These are phyloP conservation scores for Euphonia xanthogaster DNA, from an alignment of 2,797 vertebrate species.

Conservation along the genomic window DNA sequence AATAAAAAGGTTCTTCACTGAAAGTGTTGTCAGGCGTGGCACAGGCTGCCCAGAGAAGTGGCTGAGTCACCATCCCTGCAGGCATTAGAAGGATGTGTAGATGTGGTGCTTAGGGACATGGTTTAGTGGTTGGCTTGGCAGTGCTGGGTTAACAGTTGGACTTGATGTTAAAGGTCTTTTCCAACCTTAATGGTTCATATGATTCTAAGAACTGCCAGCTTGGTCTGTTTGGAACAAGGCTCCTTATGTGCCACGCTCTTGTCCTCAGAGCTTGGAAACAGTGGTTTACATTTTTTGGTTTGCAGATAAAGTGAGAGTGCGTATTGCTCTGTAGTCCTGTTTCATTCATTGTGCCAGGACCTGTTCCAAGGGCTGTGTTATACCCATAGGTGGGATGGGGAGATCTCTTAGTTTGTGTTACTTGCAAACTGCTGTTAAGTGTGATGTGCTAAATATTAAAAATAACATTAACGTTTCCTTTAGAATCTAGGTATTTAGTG, in stretches of 20 bases:
- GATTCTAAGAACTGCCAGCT: background rate
- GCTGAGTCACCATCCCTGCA: background rate
- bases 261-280: background rate
- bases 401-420: background rate
- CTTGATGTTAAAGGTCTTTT: background rate
- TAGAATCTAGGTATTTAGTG: background rate
- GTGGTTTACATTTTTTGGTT: background rate
- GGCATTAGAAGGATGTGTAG: background rate
- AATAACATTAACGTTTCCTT: background rate
- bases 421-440: background rate
- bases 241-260: background rate
- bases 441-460: background rate
- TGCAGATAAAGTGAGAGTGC: background rate
- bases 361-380: background rate
- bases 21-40: background rate
- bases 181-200: background rate
- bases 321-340: fast-evolving
- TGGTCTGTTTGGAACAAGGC: background rate
- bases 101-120: background rate
- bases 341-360: background rate
- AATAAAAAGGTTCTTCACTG: background rate
- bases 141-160: background rate
- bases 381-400: background rate
- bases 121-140: background rate
- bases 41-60: background rate